These are phyloP conservation scores for Athene noctua DNA, from an alignment of 2,113 vertebrate species.

Conservation along the genomic window DNA sequence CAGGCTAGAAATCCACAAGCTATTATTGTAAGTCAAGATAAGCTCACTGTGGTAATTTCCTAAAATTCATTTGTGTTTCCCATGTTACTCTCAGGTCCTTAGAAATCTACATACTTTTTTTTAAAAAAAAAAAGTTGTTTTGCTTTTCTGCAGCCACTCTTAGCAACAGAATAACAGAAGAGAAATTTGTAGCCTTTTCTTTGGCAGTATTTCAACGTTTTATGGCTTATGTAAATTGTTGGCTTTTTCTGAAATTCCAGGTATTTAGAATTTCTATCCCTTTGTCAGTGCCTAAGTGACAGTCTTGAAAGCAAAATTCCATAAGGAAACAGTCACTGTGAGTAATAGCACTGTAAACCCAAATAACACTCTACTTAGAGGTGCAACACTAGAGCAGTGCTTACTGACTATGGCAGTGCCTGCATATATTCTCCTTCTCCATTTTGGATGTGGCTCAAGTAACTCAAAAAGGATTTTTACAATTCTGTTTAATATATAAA, in stretches of 20 bases:
- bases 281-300: neutral
- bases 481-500: neutral
- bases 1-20: neutral
- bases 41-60: neutral
- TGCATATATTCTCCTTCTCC: neutral
- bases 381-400: neutral
- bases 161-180: neutral
- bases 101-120: neutral
- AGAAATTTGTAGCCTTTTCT: neutral
- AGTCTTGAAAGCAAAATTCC: neutral
- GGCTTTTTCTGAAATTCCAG: neutral
- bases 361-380: neutral
- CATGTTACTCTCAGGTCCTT: neutral
- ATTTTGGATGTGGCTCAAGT: neutral
- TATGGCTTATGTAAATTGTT: neutral
- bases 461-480: neutral
- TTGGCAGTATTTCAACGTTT: neutral
- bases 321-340: neutral
- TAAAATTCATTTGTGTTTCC: slow-evolving; percentile 7
- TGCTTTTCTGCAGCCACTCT: neutral
- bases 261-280: neutral
- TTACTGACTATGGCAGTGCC: neutral
- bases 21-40: neutral
- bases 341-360: neutral
- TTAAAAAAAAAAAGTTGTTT: neutral